These are phyloP conservation scores for Enteromius thamalakanensis DNA, from an alignment of 2,797 vertebrate species.

Conservation along the genomic window DNA sequence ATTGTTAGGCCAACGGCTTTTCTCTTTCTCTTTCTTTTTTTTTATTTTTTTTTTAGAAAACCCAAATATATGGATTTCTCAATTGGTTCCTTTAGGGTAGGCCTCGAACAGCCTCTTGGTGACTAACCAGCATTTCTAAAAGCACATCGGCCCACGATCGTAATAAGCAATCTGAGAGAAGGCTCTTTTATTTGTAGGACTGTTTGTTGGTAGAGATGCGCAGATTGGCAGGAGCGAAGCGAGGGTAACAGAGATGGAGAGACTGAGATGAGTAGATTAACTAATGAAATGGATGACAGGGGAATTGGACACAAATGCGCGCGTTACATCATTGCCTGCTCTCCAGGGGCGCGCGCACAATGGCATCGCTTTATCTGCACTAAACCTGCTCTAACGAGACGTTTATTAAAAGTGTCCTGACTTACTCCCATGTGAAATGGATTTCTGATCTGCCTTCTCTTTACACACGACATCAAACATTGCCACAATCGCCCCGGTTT, in stretches of 20 bases:
- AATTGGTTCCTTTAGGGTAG: neutral
- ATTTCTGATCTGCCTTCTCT: conserved; percentile 54
- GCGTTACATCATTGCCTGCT: conserved; percentile 54
- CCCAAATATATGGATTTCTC: neutral
- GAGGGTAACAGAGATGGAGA: conserved; percentile 60
- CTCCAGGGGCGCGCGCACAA: conserved; percentile 66
- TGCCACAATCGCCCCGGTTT: conserved; percentile 21
- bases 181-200: conserved; percentile 52
- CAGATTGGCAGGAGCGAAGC: conserved; percentile 42
- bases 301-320: conserved; percentile 65
- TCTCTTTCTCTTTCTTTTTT: neutral
- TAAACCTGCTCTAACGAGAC: conserved; percentile 68
- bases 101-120: conserved; percentile 10
- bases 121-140: conserved; percentile 48
- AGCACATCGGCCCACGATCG: conserved; percentile 55
- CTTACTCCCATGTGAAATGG: conserved; percentile 68
- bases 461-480: conserved; percentile 28
- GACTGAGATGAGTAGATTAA: conserved; percentile 74
- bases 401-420: conserved; percentile 72
- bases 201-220: conserved; percentile 58
- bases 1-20: neutral
- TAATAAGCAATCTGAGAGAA: conserved; percentile 55
- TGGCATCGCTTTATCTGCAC: conserved; percentile 70
- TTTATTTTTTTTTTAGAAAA: neutral
- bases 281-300: conserved; percentile 74